Evolutionary conservation across 2,113 vertebrate genomes (phyloP), one percentile per base, ranked within the genome.

Genomic region (Tympanuchus pallidicinctus): DNA sequence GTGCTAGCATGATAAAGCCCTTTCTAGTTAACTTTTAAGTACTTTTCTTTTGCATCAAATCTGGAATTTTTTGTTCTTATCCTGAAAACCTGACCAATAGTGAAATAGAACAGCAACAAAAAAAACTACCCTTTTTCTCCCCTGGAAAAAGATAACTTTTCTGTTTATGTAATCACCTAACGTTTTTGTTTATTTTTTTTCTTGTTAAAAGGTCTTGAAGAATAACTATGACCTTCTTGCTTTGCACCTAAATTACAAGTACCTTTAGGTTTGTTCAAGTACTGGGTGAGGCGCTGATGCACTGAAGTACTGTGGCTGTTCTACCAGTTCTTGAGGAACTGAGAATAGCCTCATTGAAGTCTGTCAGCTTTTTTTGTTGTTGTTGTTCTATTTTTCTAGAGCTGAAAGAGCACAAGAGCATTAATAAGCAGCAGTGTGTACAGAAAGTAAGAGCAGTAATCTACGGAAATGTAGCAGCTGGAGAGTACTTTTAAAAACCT

Each of bases 221-320:
- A 59, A 0, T 12, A 64, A 0, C 54, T 50, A 11, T 0, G 3
- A 2, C 8, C 34, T 56, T n/a, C 2, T 19, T 27, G 5, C 30
- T 90, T 90, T 83, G 11, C 5, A 13, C 15, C 13, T 86, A 30
- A 6, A 11, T 65, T 64, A 4, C n/a, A 74, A 2, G 4, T 61
- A 0, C 52, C 8, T 60, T 72, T 19, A 82, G 4, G 1, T 36
- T 61, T 2, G 13, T 61, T 3, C 24, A 0, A 73, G 27, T 34
- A 40, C n/a, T 22, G 17, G 34, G 3, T 42, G 24, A 69, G 42
- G 9, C 2, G 1, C 12, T 79, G 48, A 6, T n/a, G 69, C 18
- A 59, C 0, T 74, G 48, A 36, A 72, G 13, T 18, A 1, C 0
- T 42, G 75, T 63, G 47, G 12, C 12, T 74, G 14, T 72, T 45